Percentiles rank a stretch among this genome's conserved stretches.
These are phyloP conservation scores for Folsomia candida DNA, from an alignment of 2,888 invertebrate species.

Conservation along the genomic window DNA sequence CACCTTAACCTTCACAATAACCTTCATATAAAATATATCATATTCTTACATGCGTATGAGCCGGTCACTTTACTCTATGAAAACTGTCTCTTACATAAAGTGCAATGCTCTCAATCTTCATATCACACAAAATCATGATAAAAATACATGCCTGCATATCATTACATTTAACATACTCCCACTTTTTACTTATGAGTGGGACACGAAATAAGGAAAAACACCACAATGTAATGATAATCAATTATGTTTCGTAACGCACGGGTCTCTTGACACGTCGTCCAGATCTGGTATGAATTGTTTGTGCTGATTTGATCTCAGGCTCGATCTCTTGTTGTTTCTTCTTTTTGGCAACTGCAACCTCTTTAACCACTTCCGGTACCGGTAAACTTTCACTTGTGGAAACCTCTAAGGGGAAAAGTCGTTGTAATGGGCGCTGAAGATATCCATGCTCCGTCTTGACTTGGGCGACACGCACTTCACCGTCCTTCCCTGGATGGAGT, in stretches of 20 bases:
- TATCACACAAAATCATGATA: too few relatives aligned
- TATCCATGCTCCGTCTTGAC: background rate
- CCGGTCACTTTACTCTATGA: too few relatives aligned
- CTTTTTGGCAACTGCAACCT: background rate
- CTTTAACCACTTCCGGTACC: background rate
- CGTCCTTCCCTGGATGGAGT: background rate
- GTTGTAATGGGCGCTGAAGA: background rate
- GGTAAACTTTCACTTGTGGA: background rate
- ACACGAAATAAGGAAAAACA: background rate
- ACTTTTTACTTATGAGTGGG: background rate
- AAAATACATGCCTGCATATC: too few relatives aligned
- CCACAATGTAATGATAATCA: background rate
- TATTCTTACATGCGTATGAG: too few relatives aligned
- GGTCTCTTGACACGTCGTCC: background rate
- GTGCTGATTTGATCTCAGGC: too few relatives aligned
- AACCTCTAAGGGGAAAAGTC: background rate
- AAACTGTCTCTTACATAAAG: too few relatives aligned
- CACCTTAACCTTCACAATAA: too few relatives aligned
- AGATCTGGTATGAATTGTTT: background rate
- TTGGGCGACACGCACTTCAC: background rate
- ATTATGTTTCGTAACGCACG: background rate
- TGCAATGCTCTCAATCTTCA: too few relatives aligned
- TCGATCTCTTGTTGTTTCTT: background rate
- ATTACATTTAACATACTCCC: background rate
- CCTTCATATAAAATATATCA: too few relatives aligned